Evolutionary conservation across 2,888 invertebrate species (phyloP), one percentile per base, ranked within the genome.

Genomic region (Xiphydria camelus): DNA sequence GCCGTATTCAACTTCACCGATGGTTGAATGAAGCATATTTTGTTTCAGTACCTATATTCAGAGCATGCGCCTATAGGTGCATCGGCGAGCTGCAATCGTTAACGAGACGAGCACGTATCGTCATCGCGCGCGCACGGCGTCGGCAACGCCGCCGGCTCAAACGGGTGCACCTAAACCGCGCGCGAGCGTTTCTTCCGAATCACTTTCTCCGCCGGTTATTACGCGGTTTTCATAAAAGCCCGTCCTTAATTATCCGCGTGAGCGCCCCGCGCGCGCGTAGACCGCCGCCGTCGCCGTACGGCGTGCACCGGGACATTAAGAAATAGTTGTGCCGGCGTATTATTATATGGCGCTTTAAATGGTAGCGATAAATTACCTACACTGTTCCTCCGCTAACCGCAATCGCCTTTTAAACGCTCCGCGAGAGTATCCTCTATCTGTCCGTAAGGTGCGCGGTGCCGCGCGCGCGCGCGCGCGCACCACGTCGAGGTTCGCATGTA

Each of bases 271-370:
- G n/a, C n/a, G n/a, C n/a, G n/a, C n/a, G 15, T 15, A 19, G 34
- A 34, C 34, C n/a, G n/a, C n/a, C n/a, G n/a, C n/a, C n/a, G n/a
- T n/a, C n/a, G n/a, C n/a, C 7, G 34, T 18, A 19, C 4, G 18
- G 19, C n/a, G 45, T 47, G 50, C 46, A 51, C 49, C 54, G 48
- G 58, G 61, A 64, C 62, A 59, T 66, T 64, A 64, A 64, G 65
- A 64, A 68, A 66, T 67, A 62, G 64, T 68, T 66, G 59, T 59
- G 55, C 62, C 53, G 55, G 58, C 51, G 60, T 64, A 66, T 67
- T 67, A 66, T 68, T 67, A 68, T 66, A 66, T 63, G 57, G 63
- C 65, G 65, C 67, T 68, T 66, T 67, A 68, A 68, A 68, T 67
- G 68, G 68, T 66, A 65, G 63, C 67, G 63, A 69, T 69, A 67